These are phyloP conservation scores for Apamea epomidion DNA, from an alignment of 2,888 invertebrate genomes.

Conservation along the genomic window DNA sequence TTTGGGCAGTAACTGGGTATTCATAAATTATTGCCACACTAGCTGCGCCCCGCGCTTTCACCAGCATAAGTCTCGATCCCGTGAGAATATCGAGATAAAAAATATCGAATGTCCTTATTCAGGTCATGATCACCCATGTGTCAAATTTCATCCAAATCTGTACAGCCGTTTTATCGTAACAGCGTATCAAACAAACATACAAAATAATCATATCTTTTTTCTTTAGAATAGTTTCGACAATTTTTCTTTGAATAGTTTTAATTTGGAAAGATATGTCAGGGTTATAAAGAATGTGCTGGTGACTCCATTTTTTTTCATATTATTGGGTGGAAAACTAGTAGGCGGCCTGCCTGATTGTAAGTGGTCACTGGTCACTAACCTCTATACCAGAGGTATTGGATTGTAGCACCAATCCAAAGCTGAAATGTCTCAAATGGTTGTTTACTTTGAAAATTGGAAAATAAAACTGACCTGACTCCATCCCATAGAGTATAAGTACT, in stretches of 20 bases:
- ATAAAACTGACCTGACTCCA: conserved; percentile 50
- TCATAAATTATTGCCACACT: neutral
- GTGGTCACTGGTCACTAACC: neutral
- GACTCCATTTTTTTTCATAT: neutral
- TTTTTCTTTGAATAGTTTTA: neutral
- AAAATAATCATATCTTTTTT: too few species aligned
- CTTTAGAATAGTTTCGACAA: too few species aligned
- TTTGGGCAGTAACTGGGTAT: neutral
- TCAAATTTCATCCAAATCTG: too few species aligned
- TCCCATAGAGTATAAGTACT: conserved; percentile 46
- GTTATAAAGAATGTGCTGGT: neutral
- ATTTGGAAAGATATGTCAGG: neutral
- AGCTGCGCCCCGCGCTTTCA: neutral
- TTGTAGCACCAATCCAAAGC: neutral
- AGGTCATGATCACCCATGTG: too few species aligned
- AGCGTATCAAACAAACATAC: too few species aligned
- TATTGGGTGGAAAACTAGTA: neutral
- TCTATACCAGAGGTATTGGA: neutral
- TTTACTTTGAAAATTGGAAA: neutral
- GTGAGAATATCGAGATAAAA: neutral
- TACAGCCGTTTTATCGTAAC: too few species aligned
- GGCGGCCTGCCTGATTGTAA: neutral
- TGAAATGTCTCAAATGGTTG: neutral
- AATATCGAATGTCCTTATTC: too few species aligned
- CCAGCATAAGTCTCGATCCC: too few species aligned